Evolutionary conservation across 2,113 vertebrate genomes (phyloP), one percentile per base, ranked within the genome.

Genomic region (Chamaea fasciata): DNA sequence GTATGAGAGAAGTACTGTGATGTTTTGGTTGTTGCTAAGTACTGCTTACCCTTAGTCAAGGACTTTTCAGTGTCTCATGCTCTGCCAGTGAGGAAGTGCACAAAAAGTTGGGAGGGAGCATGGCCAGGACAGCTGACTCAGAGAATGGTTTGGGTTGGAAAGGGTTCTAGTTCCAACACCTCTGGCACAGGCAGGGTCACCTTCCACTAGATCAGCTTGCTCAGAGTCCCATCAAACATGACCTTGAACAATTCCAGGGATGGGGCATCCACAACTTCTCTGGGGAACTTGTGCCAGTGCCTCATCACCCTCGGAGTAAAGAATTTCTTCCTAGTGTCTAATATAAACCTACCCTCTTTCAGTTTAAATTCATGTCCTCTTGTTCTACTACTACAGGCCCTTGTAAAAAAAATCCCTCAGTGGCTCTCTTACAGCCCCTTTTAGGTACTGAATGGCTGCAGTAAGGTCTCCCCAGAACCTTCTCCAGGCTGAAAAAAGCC

Each of bases 1-100:
- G 87, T 20, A 55, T 37, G 41, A 83, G 79, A 83, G 77, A 76
- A 90, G 63, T 77, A 77, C 64, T 69, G 41, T 35, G 63, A 55
- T 90, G 87, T 90, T 90, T 83, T 83, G 63, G 63, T 83, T 76
- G 79, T 90, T 90, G 87, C 87, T 90, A 90, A 49, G 87, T 77
- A 77, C 49, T 63, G 55, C 71, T 90, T 83, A 90, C 79, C 63
- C 79, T 83, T 24, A 77, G 87, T 90, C 87, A 83, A 90, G 87
- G 79, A 83, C 87, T 90, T 90, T 63, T 83, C 63, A 33, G 79
- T 63, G 79, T 47, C 47, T 83, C 56, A 49, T 83, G 71, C 63
- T 90, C 63, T 77, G 49, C 63, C 63, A 56, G 56, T 37, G 71
- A 77, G 87, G 79, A 83, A 90, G 63, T 63, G 56, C 41, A 63